phyloP scores from a whole-genome alignment of 2,113 vertebrate species.

The Abramis brama region DNA sequence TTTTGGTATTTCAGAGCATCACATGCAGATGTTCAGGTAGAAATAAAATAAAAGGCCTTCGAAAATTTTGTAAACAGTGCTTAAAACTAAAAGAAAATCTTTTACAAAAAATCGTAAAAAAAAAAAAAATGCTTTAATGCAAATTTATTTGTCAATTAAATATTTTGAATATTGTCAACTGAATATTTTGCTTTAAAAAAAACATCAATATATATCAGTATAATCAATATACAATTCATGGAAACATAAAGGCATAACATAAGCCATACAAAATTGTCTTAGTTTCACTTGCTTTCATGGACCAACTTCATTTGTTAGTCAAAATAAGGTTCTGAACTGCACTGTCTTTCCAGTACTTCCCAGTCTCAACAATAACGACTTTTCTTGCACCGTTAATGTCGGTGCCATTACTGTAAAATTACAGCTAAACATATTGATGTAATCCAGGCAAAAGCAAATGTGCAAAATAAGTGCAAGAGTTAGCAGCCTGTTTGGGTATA shows the following conservation, averaged over 20 bases:
- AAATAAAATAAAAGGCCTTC: conserved; percentile 1
- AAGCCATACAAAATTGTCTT: background rate
- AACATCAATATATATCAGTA: too few species aligned
- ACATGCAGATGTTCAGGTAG: conserved; percentile 1
- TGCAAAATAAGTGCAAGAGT: conserved; percentile 53
- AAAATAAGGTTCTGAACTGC: background rate
- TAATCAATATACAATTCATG: background rate
- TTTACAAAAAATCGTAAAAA: background rate
- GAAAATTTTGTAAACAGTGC: background rate
- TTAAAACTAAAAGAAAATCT: background rate
- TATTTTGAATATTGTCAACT: background rate
- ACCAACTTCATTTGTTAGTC: conserved; percentile 5
- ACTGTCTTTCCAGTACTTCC: conserved; percentile 12
- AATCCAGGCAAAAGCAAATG: conserved; percentile 44
- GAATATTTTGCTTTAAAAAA: background rate
- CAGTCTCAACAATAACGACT: background rate
- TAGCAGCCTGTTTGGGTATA: conserved; percentile 54
- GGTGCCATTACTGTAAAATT: background rate
- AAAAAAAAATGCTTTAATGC: background rate
- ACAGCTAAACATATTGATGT: background rate
- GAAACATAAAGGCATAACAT: background rate
- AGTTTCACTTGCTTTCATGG: background rate
- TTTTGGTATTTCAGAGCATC: conserved; percentile 17
- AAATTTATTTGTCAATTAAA: background rate
- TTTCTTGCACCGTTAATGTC: background rate